Evolutionary conservation across 2,797 vertebrate genomes (phyloP).

Genomic region (Danio jaintianensis): DNA sequence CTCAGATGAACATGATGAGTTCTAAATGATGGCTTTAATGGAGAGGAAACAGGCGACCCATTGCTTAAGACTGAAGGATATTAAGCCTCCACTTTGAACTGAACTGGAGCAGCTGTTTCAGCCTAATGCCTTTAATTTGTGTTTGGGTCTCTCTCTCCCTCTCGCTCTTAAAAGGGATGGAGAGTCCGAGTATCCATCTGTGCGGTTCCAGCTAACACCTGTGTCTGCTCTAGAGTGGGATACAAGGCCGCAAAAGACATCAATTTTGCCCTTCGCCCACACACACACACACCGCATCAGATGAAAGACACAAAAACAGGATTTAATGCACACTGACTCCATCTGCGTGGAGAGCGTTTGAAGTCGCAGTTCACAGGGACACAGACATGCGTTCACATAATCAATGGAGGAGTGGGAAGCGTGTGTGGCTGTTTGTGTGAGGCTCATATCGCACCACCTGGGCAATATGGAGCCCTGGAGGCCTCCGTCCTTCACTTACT

Average conservation of each 20-base stretch:
- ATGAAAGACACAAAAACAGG: constrained; percentile 48
- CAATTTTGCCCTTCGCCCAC: constrained; percentile 47
- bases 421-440: constrained; percentile 18
- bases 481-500: background rate
- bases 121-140: constrained; percentile 57
- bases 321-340: constrained; percentile 40
- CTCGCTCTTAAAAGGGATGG: constrained; percentile 38
- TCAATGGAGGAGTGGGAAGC: constrained; percentile 6
- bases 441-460: constrained; percentile 9
- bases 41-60: constrained; percentile 42
- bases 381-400: constrained; percentile 25
- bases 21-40: constrained; percentile 37
- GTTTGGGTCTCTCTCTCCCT: constrained; percentile 36
- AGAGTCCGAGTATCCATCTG: constrained; percentile 53
- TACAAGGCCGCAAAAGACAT: constrained; percentile 47
- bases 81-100: constrained; percentile 38
- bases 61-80: constrained; percentile 16
- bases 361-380: constrained; percentile 31
- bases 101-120: constrained; percentile 59
- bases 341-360: constrained; percentile 30
- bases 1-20: constrained; percentile 42
- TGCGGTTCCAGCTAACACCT: constrained; percentile 56
- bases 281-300: constrained; percentile 39
- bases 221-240: constrained; percentile 53
- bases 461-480: constrained; percentile 19